Percentiles rank a stretch among this genome's conserved stretches.
phyloP scores from a whole-genome alignment of 2,888 invertebrate species.

The Dynastes maya region DNA sequence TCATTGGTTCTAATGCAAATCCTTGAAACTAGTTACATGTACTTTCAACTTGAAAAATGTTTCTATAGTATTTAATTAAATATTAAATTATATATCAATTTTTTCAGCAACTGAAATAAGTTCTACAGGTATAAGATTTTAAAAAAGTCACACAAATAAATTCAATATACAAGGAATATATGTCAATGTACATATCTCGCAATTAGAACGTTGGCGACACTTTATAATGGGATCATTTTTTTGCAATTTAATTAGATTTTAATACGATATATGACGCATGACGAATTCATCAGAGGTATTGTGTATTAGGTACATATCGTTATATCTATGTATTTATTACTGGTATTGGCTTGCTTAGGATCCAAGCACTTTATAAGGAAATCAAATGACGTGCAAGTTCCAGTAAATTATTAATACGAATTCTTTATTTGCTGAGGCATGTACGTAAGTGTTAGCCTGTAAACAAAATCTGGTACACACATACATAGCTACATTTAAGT shows the following conservation, averaged over 20 bases:
- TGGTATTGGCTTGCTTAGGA: neutral
- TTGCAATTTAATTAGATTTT: neutral
- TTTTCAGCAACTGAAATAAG: no score
- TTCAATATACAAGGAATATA: neutral
- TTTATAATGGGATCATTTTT: neutral
- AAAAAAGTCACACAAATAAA: neutral
- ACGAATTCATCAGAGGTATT: neutral
- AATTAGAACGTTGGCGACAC: neutral
- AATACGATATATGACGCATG: neutral
- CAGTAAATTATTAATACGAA: constrained; percentile 17
- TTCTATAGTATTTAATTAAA: no score
- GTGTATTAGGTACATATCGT: neutral
- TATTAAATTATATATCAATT: no score
- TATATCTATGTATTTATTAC: neutral
- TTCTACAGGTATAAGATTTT: neutral
- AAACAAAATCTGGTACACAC: constrained; percentile 24
- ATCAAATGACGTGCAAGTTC: constrained; percentile 12
- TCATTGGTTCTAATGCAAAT: no score
- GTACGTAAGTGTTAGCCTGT: constrained; percentile 17
- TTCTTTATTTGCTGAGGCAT: constrained; percentile 25
- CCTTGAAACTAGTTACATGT: no score
- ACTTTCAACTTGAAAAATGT: no score
- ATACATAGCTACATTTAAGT: constrained; percentile 3
- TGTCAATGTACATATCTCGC: neutral
- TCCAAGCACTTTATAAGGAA: neutral